Evolutionary conservation across 30 jellyfish, hydroid and myxozoan genomes (phyloP), one percentile per base, ranked within the genome.

Genomic region (Aurelia sp.): DNA sequence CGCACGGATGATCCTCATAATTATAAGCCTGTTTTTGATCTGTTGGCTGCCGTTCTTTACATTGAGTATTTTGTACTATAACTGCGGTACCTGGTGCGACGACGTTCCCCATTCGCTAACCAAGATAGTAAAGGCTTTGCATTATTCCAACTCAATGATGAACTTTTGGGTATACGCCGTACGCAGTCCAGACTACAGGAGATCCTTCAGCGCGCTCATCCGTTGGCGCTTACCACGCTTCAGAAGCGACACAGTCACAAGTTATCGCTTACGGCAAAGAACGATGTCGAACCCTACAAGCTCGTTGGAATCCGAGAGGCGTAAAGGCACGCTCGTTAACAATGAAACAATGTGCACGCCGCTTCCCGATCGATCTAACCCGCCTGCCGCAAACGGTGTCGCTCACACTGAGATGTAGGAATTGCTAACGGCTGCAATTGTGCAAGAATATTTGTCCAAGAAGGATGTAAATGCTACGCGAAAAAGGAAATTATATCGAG

Each of bases 1-100:
- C 31, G 98, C 98, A 4, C 81, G 90, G 38, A 93, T 92, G 92
- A 84, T 93, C 33, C 90, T 97, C 41, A 71, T 93, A 15, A 93
- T 93, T 8, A 84, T 93, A 7, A 96, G 98, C n/a, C 78, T 93
- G 67, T 93, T 93, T 64, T 83, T 87, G 13, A 12, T 82, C 16
- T 87, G 96, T 48, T 93, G 98, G 98, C 78, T 86, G 94, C 98
- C 98, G 33, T 93, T 93, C 63, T 93, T 93, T 59, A 68, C 81
- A 1, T 47, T 87, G 59, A 93, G 84, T 84, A 67, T 93, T 30
- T 13, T 74, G 33, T 93, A 81, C 59, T 59, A 57, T 67, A 61
- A 74, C 86, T 93, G 97, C 64, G 6, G 55, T 18, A 5, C 52
- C 68, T 74, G 85, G 96, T 78, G 97, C 59, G 76, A 13, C 7